Evolutionary conservation across 2,113 vertebrate species (phyloP).

Genomic region (Henicopernis longicauda): DNA sequence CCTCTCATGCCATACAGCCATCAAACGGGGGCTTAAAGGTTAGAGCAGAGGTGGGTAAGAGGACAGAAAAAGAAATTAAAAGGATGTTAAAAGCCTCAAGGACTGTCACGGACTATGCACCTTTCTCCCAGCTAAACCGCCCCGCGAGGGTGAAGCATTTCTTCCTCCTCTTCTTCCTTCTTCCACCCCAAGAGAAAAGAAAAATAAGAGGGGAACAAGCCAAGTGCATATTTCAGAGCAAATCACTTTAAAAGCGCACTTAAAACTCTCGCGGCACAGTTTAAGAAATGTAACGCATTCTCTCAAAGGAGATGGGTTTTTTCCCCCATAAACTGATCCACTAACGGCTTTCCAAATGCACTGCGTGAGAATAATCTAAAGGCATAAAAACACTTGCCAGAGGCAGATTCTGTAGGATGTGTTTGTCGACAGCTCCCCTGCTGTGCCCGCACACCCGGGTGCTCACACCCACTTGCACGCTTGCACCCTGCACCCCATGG

Average conservation of each 20-base stretch:
- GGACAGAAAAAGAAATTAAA: not conserved
- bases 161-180: not conserved
- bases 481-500: not conserved
- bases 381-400: not conserved
- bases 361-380: not conserved
- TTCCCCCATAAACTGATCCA: not conserved
- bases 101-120: not conserved
- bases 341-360: not conserved
- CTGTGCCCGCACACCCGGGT: accelerated
- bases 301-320: not conserved
- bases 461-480: not conserved
- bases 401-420: not conserved
- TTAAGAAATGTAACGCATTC: not conserved
- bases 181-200: not conserved
- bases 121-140: not conserved
- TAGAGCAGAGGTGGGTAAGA: not conserved
- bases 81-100: not conserved
- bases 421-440: not conserved
- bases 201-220: not conserved
- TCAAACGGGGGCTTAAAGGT: not conserved
- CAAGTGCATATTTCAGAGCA: not conserved
- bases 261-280: not conserved
- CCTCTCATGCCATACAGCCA: not conserved
- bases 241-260: not conserved
- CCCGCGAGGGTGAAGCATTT: not conserved